Evolutionary conservation across 2,113 vertebrate genomes (phyloP), one percentile per base, ranked within the genome.

Genomic region (Calyptommatus sinebrachiatus): DNA sequence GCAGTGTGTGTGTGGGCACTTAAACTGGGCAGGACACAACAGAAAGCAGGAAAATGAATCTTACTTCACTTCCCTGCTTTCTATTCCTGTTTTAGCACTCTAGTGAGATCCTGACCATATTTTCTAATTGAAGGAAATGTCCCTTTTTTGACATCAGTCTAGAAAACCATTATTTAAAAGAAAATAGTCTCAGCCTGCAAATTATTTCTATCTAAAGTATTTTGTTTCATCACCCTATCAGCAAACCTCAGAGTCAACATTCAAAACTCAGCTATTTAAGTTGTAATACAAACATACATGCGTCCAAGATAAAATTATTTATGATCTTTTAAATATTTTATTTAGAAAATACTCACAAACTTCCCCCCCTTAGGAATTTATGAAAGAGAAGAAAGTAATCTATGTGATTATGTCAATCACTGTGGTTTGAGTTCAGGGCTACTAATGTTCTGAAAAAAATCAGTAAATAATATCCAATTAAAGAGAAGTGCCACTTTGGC

Each of bases 101-200:
- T 31, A 48, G 41, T 26, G 70, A 71, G 73, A 80, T 7, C 68
- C 79, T 76, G 68, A 72, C 18, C 68, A 84, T 85, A n/a, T 71
- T 84, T 18, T 21, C 46, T 79, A 31, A 66, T 24, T 81, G 78
- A 88, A 67, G 76, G 81, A 72, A 74, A 66, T 4, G n/a, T 35
- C 62, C 66, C 73, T 72, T 87, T 74, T 45, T 28, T 78, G 75
- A 61, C 71, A 86, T 71, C 78, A 88, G 11, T 75, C 63, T 83
- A 46, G 71, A 45, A 86, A 50, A 88, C 71, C 18, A 82, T 86
- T 85, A 88, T 86, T 87, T 90, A 86, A 89, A 28, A 80, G 83
- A 87, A 71, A 91, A 88, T 71, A 88, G 84, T 35, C 67, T 85
- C 82, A 80, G 71, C 77, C 73, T 86, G 73, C 66, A 89, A 88